phyloP scores from a whole-genome alignment of 1,140 invertebrate species.

The Drosophila bifasciata region DNA sequence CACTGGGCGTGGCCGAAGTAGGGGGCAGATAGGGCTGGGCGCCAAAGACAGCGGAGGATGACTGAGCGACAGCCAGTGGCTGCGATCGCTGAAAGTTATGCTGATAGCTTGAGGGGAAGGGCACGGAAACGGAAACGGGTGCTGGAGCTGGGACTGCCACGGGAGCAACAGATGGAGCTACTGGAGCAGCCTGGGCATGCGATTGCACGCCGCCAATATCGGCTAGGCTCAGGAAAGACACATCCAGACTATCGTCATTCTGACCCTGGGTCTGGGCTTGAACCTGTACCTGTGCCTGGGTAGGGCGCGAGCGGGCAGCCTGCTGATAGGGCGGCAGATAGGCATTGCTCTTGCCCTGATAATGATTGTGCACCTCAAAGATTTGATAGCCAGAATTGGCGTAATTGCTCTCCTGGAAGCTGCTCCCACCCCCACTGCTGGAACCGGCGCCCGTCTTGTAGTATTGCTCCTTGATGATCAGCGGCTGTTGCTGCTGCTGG shows the following conservation, averaged over 20 bases:
- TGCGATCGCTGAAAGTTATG: conserved; percentile 63
- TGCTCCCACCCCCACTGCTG: conserved; percentile 3
- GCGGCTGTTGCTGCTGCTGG: conserved; percentile 30
- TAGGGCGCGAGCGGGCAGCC: neutral
- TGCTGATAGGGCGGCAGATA: conserved; percentile 63
- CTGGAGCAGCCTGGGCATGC: conserved; percentile 2
- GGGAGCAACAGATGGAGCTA: conserved; percentile 23
- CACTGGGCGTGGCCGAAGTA: conserved; percentile 33
- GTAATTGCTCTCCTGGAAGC: conserved; percentile 70
- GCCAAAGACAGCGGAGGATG: conserved; percentile 15
- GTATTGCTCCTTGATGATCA: conserved; percentile 28
- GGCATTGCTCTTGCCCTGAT: conserved; percentile 43
- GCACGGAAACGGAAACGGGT: conserved; percentile 42
- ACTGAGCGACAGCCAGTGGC: conserved; percentile 1
- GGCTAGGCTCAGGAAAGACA: conserved; percentile 61
- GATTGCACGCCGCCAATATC: conserved; percentile 16
- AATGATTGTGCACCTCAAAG: conserved; percentile 78
- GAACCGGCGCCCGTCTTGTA: conserved; percentile 16
- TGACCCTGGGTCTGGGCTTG: conserved; percentile 8
- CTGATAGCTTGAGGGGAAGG: conserved; percentile 73
- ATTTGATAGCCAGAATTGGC: conserved; percentile 72
- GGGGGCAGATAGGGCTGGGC: conserved; percentile 50
- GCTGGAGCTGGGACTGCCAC: conserved; percentile 2
- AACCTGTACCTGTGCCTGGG: conserved; percentile 40
- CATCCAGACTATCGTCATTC: conserved; percentile 54